Evolutionary conservation across 1,140 invertebrate species (phyloP).

Genomic region (Heliconius melpomene): DNA sequence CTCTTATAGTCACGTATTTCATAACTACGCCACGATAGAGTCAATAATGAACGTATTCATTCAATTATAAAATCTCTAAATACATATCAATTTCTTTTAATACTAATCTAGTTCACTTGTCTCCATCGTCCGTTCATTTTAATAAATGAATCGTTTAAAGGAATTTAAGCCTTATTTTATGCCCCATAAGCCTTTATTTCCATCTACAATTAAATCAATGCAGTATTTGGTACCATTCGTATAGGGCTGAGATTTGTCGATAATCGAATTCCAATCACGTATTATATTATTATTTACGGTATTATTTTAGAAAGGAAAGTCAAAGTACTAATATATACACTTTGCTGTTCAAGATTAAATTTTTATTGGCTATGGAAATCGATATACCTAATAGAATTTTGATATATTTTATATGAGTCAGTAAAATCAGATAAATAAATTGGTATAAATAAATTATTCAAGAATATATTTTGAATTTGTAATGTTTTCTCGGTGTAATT

Average conservation of each 20-base stretch:
- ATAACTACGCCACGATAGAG: no score
- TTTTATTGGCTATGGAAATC: conserved; percentile 31
- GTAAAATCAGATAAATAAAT: background rate
- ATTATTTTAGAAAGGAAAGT: conserved; percentile 29
- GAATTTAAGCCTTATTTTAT: background rate
- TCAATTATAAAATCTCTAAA: conserved; percentile 17
- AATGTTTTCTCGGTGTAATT: no score
- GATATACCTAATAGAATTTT: background rate
- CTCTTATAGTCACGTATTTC: no score
- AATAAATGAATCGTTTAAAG: background rate
- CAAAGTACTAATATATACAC: conserved; percentile 28
- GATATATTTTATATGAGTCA: background rate
- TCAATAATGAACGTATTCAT: background rate
- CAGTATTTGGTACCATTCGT: conserved; percentile 33
- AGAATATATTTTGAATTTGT: no score
- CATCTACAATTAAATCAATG: conserved; percentile 20
- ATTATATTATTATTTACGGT: conserved; percentile 45
- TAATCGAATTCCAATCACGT: conserved; percentile 49
- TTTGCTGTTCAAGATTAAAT: conserved; percentile 31
- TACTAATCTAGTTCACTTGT: conserved; percentile 45
- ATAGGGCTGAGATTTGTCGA: conserved; percentile 43
- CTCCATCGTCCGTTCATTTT: conserved; percentile 36
- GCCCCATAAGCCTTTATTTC: background rate
- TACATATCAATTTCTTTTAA: conserved; percentile 35
- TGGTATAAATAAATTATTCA: no score